Evolutionary conservation across 2,113 vertebrate genomes (phyloP), one percentile per base, ranked within the genome.

Genomic region (Collichthys lucidus): DNA sequence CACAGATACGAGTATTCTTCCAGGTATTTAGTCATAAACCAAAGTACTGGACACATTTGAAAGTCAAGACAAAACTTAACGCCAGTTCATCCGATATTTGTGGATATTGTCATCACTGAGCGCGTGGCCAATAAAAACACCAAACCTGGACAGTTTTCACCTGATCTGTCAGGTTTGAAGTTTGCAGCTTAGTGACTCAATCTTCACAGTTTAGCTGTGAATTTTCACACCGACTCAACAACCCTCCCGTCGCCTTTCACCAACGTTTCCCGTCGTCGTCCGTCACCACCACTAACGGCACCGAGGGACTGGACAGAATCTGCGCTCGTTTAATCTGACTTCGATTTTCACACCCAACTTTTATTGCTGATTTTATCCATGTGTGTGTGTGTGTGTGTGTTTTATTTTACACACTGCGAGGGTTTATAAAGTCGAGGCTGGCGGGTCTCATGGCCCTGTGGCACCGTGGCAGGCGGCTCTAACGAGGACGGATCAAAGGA

Each of bases 401-500:
- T 87, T 84, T 75, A 72, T 88, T 89, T 91, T 86, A 93, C 87
- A 87, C 89, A 91, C 90, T 80, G 78, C 47, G 78, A 66, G 74
- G 80, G 83, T 92, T 88, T 82, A 84, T 89, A 75, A 87, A 90
- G 91, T 63, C 63, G 70, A 75, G 83, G 83, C 86, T 86, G 87
- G 80, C 71, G 44, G 83, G 75, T 56, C 86, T 76, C 65, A 44
- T 49, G 79, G 87, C 76, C 71, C 83, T 56, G 85, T 49, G 82
- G 87, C 86, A 50, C 86, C 60, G 88, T 19, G 73, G 88, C 76
- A n/a, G 67, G 86, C 82, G 55, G 81, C 83, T 85, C 77, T 83
- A 86, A 91, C 80, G 4, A 87, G 80, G 65, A 77, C 44, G 55
- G 91, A 92, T 93, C 90, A 94, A 93, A 94, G 65, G 6, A 61